Base-by-base conservation (phyloP, 2,797 vertebrate genomes). In the Gouania willdenowi region DNA sequence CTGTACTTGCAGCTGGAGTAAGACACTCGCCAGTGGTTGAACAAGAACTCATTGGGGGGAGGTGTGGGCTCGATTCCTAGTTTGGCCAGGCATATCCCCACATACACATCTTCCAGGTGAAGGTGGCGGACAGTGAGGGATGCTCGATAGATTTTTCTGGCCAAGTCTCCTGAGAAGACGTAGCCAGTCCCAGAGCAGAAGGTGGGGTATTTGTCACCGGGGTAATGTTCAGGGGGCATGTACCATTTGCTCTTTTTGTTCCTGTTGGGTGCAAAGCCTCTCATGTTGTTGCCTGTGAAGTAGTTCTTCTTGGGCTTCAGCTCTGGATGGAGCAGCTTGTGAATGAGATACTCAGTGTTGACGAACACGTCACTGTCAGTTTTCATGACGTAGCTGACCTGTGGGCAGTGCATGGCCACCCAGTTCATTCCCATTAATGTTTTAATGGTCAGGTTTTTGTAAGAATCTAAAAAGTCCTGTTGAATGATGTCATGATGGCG, bases 181-280 rank as follows among this genome's bases (percentile, higher is more conserved):
- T 98, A 98, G n/a, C 95, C 97, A 0, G 97, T 99, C 44, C 97
- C 97, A 2, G 97, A 99, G 70, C 96, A 99, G 71, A 99, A 99
- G n/a, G 93, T 91, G 32, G 97, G 97, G 8, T 98, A 99, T 49
- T 86, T 91, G 25, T 91, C 90, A 0, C 90, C 87, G 3, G 92
- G 91, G 68, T 98, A 99, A 43, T 93, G 64, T 40, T 97, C 91
- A 0, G 86, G 90, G 6, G 97, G 79, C 95, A 99, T 98, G 56
- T 98, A 98, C 96, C 95, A 98, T 68, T 98, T 98, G 58, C 92
- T 98, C 7, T 93, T 89, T 51, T 91, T 94, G 77, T 99, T 95
- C 23, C 95, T 85, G 32, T 93, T 98, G 2, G 97, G 96, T 19
- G 91, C 86, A 1, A 87, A 94, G 40, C 90, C 91, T 66, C 91